A percentile compares a stretch with the other conserved stretches of the same genome.
Evolutionary conservation across 2,888 invertebrate genomes (phyloP).

Genomic region (Augiades crinisus): DNA sequence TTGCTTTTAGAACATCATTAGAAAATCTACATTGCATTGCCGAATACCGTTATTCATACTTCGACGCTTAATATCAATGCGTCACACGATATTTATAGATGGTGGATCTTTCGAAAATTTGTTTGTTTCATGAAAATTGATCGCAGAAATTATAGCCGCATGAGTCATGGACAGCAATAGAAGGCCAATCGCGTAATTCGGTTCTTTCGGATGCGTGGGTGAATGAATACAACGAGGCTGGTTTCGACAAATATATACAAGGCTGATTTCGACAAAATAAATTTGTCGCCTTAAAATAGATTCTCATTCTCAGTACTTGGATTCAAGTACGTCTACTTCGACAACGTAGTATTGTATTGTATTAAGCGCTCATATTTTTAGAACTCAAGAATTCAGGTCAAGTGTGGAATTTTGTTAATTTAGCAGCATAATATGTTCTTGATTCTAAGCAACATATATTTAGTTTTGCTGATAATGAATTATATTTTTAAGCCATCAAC

Average conservation of each 20-base stretch:
- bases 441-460: neutral
- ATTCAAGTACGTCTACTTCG: slow-evolving; percentile 38
- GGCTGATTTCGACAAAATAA: slow-evolving; percentile 66
- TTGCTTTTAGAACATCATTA: too few species aligned
- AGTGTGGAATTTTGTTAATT: slow-evolving; percentile 33
- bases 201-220: slow-evolving; percentile 60
- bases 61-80: slow-evolving; percentile 8
- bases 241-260: slow-evolving; percentile 70
- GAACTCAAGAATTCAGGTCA: slow-evolving; percentile 43
- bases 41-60: too few species aligned
- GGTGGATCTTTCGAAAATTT: slow-evolving; percentile 46
- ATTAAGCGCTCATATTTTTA: slow-evolving; percentile 34
- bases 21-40: too few species aligned
- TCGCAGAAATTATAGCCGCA: slow-evolving; percentile 57
- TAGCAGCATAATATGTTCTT: neutral
- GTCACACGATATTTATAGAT: slow-evolving; percentile 46
- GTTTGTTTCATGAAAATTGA: slow-evolving; percentile 56
- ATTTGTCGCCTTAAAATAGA: slow-evolving; percentile 54
- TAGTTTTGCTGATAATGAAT: neutral
- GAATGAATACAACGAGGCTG: slow-evolving; percentile 71
- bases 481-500: neutral
- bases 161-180: slow-evolving; percentile 65
- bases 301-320: slow-evolving; percentile 53
- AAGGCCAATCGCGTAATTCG: slow-evolving; percentile 54
- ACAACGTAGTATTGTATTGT: slow-evolving; percentile 34